Evolutionary conservation across 2,888 invertebrate genomes (phyloP).

Genomic region (Petrophora chlorosata): DNA sequence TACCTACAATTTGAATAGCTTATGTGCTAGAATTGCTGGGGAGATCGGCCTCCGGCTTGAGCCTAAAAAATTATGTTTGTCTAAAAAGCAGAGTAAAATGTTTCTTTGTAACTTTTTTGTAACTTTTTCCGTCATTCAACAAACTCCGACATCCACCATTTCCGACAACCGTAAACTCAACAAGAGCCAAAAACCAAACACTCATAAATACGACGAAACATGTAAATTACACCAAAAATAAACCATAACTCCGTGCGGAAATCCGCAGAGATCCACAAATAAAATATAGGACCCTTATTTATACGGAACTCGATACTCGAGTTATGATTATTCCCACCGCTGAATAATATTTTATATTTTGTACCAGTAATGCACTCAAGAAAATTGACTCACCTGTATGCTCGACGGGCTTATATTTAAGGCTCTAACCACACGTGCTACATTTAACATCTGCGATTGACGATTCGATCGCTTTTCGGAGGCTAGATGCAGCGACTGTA

Average conservation of each 20-base stretch:
- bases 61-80: no score
- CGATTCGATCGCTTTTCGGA: no score
- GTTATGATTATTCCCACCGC: conserved; percentile 46
- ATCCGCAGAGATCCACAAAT: conserved; percentile 51
- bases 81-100: no score
- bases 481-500: no score
- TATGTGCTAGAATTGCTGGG: no score
- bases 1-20: no score
- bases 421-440: no score
- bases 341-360: conserved; percentile 56
- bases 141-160: no score
- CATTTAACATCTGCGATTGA: no score
- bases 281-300: conserved; percentile 57
- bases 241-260: conserved; percentile 38
- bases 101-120: no score
- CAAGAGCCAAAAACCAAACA: not conserved
- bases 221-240: conserved; percentile 44
- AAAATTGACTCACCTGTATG: conserved; percentile 54
- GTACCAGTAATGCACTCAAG: conserved; percentile 61
- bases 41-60: no score
- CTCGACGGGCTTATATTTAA: conserved; percentile 1
- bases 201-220: conserved; percentile 19
- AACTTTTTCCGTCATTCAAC: no score
- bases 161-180: not conserved
- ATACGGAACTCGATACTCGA: conserved; percentile 45